Conservation (phyloP, 2,797 vertebrate species). For the Siniperca undulata region DNA sequence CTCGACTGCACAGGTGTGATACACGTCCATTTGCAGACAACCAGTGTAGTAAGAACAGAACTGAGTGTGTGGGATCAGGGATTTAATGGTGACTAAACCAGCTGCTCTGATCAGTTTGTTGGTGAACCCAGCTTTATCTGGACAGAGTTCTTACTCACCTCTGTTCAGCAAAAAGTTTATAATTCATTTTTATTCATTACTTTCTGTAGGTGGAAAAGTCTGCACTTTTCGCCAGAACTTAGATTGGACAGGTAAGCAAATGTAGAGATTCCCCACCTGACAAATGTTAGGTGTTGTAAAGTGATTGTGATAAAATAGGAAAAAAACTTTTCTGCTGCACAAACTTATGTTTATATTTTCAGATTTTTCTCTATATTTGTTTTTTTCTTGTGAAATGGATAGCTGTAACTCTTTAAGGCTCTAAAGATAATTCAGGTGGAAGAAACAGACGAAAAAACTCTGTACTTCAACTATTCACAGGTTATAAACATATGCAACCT, state of each 20-base stretch:
- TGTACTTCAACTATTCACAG: neutral
- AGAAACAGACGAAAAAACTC: neutral
- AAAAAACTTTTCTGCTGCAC: neutral
- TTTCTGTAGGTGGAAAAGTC: neutral
- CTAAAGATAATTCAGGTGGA: neutral
- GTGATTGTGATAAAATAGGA: neutral
- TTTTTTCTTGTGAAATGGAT: neutral
- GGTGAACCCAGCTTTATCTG: neutral
- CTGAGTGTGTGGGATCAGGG: neutral
- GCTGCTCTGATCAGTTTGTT: slow-evolving; percentile 5
- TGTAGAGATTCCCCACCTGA: neutral
- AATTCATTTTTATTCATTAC: neutral
- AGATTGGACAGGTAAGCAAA: neutral
- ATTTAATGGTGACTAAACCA: neutral
- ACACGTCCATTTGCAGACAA: neutral
- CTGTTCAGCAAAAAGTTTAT: neutral
- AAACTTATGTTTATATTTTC: neutral
- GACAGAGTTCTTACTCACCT: neutral
- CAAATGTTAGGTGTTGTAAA: neutral
- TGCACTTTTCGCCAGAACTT: neutral
- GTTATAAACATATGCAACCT: neutral
- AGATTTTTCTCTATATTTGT: neutral
- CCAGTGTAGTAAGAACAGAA: too few species aligned
- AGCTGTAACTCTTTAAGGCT: neutral
- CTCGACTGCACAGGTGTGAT: neutral